A percentile compares a stretch with the other conserved stretches of the same genome.
Evolutionary conservation across 1,140 invertebrate genomes (phyloP).

Genomic region (Nautilus pompilius): DNA sequence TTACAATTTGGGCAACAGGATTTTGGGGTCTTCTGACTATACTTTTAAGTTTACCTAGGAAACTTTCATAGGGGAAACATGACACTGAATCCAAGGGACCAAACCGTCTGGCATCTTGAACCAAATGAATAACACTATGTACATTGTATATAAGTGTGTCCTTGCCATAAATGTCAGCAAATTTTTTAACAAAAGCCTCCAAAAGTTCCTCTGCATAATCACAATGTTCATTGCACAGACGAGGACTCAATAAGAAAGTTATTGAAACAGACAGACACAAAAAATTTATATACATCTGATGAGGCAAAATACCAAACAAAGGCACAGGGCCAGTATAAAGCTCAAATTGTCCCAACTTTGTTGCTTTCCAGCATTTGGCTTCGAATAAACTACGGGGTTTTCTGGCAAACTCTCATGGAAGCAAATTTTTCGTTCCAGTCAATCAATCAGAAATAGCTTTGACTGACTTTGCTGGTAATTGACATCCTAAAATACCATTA

Average conservation of each 20-base stretch:
- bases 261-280: constrained; percentile 46
- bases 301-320: constrained; percentile 36
- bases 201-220: constrained; percentile 40
- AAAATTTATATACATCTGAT: constrained; percentile 53
- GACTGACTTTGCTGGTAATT: constrained; percentile 5
- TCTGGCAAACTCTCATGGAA: constrained; percentile 51
- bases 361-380: constrained; percentile 55
- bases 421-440: constrained; percentile 7
- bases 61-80: constrained; percentile 58
- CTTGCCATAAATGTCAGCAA: constrained; percentile 34
- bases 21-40: constrained; percentile 25
- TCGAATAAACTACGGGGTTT: constrained; percentile 49
- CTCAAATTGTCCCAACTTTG: constrained; percentile 56
- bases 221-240: constrained; percentile 10
- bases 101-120: constrained; percentile 50
- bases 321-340: constrained; percentile 54
- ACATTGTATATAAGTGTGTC: constrained; percentile 51
- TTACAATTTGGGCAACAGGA: constrained; percentile 36
- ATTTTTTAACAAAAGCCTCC: constrained; percentile 36
- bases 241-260: constrained; percentile 30
- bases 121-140: constrained; percentile 52
- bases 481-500: constrained; percentile 16
- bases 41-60: constrained; percentile 51
- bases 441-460: constrained; percentile 16
- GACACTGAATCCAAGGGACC: constrained; percentile 51